Evolutionary conservation across 2,888 invertebrate genomes (phyloP).

Genomic region (Sarcophaga carnaria): DNA sequence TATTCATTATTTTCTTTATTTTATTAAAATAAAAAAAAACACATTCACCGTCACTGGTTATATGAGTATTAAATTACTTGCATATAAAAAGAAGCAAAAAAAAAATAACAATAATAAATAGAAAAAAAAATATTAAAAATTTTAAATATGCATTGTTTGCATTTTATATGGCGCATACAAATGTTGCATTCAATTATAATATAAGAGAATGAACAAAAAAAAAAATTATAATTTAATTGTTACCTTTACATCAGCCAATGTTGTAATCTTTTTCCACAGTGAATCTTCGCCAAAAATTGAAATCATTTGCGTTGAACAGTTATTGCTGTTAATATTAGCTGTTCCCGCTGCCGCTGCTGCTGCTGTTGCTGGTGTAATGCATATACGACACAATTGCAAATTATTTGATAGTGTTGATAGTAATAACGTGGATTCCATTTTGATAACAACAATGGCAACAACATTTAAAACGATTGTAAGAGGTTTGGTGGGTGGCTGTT

Average conservation of each 20-base stretch:
- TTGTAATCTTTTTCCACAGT: slow-evolving; percentile 80
- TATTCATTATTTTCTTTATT: slow-evolving; percentile 7
- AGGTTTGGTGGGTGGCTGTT: not conserved
- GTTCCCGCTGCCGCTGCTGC: slow-evolving; percentile 47
- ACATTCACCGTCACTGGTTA: not conserved
- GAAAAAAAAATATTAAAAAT: too few species aligned
- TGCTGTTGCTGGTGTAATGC: slow-evolving; percentile 76
- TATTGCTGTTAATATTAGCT: slow-evolving; percentile 62
- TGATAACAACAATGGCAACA: slow-evolving; percentile 62
- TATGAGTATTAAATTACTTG: slow-evolving; percentile 6
- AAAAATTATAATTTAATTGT: slow-evolving; percentile 16
- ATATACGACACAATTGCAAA: slow-evolving; percentile 80
- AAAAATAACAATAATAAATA: not conserved
- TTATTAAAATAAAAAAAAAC: not conserved
- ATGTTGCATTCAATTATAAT: not conserved
- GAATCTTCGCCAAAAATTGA: slow-evolving; percentile 81
- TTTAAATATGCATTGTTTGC: not conserved
- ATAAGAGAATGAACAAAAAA: not conserved
- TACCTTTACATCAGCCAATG: slow-evolving; percentile 81
- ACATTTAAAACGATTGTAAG: slow-evolving; percentile 25
- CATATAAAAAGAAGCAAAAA: not conserved
- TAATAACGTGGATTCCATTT: slow-evolving; percentile 71
- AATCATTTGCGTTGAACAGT: slow-evolving; percentile 79
- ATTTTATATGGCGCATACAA: not conserved
- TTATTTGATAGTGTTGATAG: slow-evolving; percentile 66